Conservation (phyloP, 2,888 invertebrate species). For the Cosmia pyralina region DNA sequence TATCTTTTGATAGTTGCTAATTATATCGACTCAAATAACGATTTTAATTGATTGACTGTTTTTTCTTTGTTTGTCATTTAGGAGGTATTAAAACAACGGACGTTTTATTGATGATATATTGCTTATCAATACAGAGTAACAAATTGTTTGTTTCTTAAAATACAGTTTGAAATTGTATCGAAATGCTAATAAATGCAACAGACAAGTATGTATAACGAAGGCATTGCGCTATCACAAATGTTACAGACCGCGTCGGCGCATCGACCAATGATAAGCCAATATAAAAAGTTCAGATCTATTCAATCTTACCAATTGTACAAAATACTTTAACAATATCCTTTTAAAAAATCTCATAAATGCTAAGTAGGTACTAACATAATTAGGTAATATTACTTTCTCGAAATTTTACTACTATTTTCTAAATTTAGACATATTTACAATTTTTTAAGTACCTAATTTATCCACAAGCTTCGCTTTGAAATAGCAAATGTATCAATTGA, state of each 20-base stretch:
- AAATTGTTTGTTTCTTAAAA: slow-evolving; percentile 85
- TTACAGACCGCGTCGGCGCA: slow-evolving; percentile 70
- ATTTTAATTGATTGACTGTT: too few relatives aligned
- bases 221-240: slow-evolving; percentile 88
- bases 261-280: slow-evolving; percentile 83
- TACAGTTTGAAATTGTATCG: slow-evolving; percentile 83
- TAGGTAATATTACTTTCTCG: slow-evolving; percentile 80
- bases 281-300: slow-evolving; percentile 83
- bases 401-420: slow-evolving; percentile 85
- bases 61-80: neutral
- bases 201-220: slow-evolving; percentile 82
- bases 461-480: slow-evolving; percentile 87
- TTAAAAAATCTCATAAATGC: slow-evolving; percentile 87
- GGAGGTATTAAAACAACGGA: slow-evolving; percentile 66
- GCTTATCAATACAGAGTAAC: slow-evolving; percentile 90
- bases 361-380: slow-evolving; percentile 88
- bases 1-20: too few relatives aligned
- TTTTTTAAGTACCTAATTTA: slow-evolving; percentile 76
- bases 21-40: too few relatives aligned
- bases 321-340: slow-evolving; percentile 83
- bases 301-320: slow-evolving; percentile 84
- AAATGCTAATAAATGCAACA: slow-evolving; percentile 90
- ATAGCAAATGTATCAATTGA: slow-evolving; percentile 88
- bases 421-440: slow-evolving; percentile 89
- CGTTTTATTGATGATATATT: slow-evolving; percentile 88